Conservation (phyloP, 2,888 invertebrate genomes). For the Malachius bipustulatus region DNA sequence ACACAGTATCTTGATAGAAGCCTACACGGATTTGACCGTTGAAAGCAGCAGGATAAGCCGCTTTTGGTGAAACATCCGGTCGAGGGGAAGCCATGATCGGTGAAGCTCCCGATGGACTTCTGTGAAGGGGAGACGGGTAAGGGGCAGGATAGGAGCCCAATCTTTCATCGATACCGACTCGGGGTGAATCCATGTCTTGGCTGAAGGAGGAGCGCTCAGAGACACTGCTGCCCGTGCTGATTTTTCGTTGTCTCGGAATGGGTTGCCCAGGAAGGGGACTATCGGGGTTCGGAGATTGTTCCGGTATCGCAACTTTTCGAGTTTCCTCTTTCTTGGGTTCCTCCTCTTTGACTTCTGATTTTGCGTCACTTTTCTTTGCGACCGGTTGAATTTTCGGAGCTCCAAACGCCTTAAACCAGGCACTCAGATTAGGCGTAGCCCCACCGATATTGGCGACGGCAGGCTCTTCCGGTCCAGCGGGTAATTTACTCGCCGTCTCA, state of each 20-base stretch:
- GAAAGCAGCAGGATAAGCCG: slow-evolving; percentile 57
- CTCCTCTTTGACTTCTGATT: slow-evolving; percentile 33
- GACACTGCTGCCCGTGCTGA: slow-evolving; percentile 68
- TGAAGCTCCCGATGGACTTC: slow-evolving; percentile 61
- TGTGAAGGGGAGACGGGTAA: slow-evolving; percentile 58
- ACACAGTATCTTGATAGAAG: slow-evolving; percentile 80
- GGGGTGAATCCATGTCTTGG: slow-evolving; percentile 63
- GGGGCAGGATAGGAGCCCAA: slow-evolving; percentile 54
- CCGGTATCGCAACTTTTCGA: slow-evolving; percentile 32
- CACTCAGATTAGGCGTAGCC: slow-evolving; percentile 76
- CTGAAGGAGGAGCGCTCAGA: slow-evolving; percentile 70
- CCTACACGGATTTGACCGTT: slow-evolving; percentile 78
- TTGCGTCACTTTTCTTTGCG: slow-evolving; percentile 50
- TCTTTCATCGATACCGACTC: slow-evolving; percentile 48
- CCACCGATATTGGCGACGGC: slow-evolving; percentile 43
- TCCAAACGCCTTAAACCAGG: slow-evolving; percentile 88
- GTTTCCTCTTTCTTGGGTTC: slow-evolving; percentile 36
- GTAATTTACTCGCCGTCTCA: background rate
- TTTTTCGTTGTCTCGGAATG: slow-evolving; percentile 47
- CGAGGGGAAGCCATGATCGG: slow-evolving; percentile 54
- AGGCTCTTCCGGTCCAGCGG: slow-evolving; percentile 27
- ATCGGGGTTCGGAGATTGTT: slow-evolving; percentile 33
- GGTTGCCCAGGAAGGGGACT: slow-evolving; percentile 34
- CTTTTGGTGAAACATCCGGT: slow-evolving; percentile 52
- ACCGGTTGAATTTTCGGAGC: slow-evolving; percentile 57